These are phyloP conservation scores for Drosophila tristis DNA, from an alignment of 1,140 invertebrate species.

Conservation along the genomic window DNA sequence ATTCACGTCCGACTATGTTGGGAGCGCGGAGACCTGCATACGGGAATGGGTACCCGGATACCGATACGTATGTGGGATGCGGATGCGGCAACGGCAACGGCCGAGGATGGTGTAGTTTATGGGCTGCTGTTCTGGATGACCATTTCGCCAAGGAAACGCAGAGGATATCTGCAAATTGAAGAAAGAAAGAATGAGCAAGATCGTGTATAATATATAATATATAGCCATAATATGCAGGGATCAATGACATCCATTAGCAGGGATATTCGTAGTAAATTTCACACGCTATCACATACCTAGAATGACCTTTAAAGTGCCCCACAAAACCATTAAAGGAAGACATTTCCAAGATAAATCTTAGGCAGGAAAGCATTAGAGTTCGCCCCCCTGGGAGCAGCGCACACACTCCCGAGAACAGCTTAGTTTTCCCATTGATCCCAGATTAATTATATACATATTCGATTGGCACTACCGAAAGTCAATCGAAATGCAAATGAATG, in stretches of 20 bases:
- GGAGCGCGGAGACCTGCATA: conserved; percentile 26
- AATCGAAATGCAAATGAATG: conserved; percentile 47
- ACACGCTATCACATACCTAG: too few relatives aligned
- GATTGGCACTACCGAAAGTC: conserved; percentile 21
- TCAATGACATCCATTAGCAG: too few relatives aligned
- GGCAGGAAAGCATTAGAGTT: neutral
- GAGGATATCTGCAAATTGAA: neutral
- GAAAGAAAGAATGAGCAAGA: too few relatives aligned
- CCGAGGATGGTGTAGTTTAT: too few relatives aligned
- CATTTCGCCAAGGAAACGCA: conserved; percentile 9
- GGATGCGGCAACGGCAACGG: too few relatives aligned
- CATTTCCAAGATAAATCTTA: conserved; percentile 28
- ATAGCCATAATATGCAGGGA: too few relatives aligned
- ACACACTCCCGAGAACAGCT: neutral
- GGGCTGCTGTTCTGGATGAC: conserved; percentile 14
- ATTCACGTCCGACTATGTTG: conserved; percentile 39
- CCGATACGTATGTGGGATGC: too few relatives aligned
- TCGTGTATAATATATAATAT: too few relatives aligned
- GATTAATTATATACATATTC: conserved; percentile 49
- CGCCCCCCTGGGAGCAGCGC: neutral
- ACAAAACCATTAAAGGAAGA: conserved; percentile 1
- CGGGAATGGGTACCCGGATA: neutral
- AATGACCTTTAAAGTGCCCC: too few relatives aligned
- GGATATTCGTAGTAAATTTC: too few relatives aligned
- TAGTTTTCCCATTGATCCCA: conserved; percentile 39